Evolutionary conservation across 2,888 invertebrate genomes (phyloP), one percentile per base, ranked within the genome.

Genomic region (Himalopsyche anomala): DNA sequence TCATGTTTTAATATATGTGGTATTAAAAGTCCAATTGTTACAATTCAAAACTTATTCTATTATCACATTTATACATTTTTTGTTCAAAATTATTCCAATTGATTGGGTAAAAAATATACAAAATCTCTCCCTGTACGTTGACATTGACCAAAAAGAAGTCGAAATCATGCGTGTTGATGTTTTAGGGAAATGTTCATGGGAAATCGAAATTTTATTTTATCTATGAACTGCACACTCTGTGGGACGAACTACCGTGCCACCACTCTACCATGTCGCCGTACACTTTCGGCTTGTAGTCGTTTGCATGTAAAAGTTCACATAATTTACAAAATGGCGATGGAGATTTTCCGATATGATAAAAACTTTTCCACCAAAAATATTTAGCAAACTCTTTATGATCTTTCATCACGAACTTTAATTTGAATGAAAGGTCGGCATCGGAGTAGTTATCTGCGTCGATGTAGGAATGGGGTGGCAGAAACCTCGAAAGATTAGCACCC

Each of bases 321-420:
- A 95, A 90, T 11, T 94, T 91, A 90, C 95, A 95, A 91, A 93
- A 88, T 92, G 89, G 94, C 91, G 2, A 92, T 92, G 89, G 91
- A 92, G 38, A 93, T 4, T 28, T 82, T 9, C 19, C 11, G 36
- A 87, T 12, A 38, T 45, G 92, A 87, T 94, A 94, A 85, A 90
- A 89, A 17, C 92, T 92, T 89, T 95, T 95, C 96, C 96, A 96
- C 90, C 92, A 91, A 89, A 96, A 95, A 89, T 95, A 96, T 89
- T 94, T 92, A 89, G 94, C 93, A 91, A 96, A 96, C 85, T 94
- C 92, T 0, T 91, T 90, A 80, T 93, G 93, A 90, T 95, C 92
- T 2, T 89, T 86, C 89, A 93, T 93, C 79, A 95, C 90, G 82
- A 90, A 89, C 85, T 91, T 91, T 40, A 96, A 90, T 90, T 95